Conservation (phyloP, 2,888 invertebrate genomes). For the Palloptera scutellata region DNA sequence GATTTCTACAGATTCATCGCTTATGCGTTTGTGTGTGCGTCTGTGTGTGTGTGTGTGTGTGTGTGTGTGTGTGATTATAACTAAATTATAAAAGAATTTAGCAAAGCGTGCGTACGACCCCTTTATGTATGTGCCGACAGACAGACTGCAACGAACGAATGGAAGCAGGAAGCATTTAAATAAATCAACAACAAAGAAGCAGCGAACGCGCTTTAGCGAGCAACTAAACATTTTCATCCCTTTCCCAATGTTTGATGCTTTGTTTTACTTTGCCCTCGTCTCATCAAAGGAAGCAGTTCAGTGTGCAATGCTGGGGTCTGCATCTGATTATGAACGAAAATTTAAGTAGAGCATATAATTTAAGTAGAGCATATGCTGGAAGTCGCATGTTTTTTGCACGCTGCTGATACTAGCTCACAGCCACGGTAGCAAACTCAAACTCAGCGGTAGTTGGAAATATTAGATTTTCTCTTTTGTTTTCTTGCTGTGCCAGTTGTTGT, state of each 20-base stretch:
- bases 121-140: conserved; percentile 17
- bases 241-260: not conserved
- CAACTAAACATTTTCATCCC: conserved; percentile 12
- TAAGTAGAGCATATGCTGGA: conserved; percentile 10
- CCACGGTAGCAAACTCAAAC: no score
- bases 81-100: conserved; percentile 41
- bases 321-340: not conserved
- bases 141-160: conserved; percentile 13
- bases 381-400: not conserved
- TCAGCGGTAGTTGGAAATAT: no score
- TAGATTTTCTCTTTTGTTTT: not conserved
- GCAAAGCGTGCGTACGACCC: conserved; percentile 13
- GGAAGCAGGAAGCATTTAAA: conserved; percentile 16
- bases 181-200: conserved; percentile 20
- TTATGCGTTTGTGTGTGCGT: conserved; percentile 13
- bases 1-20: not conserved
- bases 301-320: not conserved
- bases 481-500: conserved; percentile 17
- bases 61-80: conserved; percentile 29
- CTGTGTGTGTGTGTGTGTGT: conserved; percentile 7
- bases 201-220: not conserved
- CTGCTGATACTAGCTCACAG: not conserved
- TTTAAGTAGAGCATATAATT: not conserved
- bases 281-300: not conserved
- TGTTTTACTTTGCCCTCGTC: not conserved